Conservation (phyloP, 2,888 invertebrate species). For the Metopia argyrocephala region DNA sequence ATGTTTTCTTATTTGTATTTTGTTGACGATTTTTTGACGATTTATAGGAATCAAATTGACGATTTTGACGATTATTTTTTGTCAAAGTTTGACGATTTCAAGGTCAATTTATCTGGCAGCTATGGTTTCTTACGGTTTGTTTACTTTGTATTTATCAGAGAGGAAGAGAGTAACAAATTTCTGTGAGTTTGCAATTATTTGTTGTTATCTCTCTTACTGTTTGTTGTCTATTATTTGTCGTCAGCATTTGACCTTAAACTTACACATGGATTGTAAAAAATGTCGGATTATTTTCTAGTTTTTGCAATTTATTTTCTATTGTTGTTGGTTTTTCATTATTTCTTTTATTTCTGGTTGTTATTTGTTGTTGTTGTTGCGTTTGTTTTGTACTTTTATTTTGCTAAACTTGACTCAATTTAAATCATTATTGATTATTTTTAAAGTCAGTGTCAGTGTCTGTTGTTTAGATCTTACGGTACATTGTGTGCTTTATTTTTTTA, state of each 20-base stretch:
- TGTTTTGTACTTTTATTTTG: background rate
- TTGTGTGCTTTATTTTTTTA: conserved; percentile 6
- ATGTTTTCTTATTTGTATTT: too few relatives aligned
- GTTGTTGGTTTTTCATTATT: conserved; percentile 23
- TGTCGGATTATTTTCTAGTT: conserved; percentile 14
- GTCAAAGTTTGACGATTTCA: conserved; percentile 13
- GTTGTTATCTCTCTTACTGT: background rate
- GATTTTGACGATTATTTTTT: conserved; percentile 1
- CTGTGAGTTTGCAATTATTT: background rate
- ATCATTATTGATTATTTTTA: conserved; percentile 54
- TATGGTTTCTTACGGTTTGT: background rate
- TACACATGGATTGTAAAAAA: conserved; percentile 22
- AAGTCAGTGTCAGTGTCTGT: conserved; percentile 24
- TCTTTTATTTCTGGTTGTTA: conserved; percentile 36
- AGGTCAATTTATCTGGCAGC: conserved; percentile 13
- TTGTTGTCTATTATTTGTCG: conserved; percentile 5
- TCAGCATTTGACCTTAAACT: conserved; percentile 60
- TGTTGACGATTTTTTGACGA: too few relatives aligned
- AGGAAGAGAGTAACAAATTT: background rate
- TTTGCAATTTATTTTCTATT: conserved; percentile 1
- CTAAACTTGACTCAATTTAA: conserved; percentile 60
- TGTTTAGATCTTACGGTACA: background rate
- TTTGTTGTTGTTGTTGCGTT: conserved; percentile 3
- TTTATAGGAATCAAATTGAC: too few relatives aligned
- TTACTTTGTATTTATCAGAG: background rate